Conservation (phyloP, 1,140 invertebrate species). For the Caenorhabditis tropicalis region DNA sequence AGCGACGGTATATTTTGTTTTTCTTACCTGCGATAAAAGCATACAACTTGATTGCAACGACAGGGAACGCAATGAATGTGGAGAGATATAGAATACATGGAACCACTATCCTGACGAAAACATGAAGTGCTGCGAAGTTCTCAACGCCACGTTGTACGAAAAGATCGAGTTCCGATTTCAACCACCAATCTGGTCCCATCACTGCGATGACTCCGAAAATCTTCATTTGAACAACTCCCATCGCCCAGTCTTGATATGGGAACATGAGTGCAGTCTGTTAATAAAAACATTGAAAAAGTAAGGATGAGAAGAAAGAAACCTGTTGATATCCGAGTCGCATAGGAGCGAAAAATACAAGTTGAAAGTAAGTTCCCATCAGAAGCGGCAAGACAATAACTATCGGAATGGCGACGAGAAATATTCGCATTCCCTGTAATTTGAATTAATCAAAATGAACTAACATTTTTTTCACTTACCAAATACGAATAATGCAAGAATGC, state of each 20-base stretch:
- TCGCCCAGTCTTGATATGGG: conserved; percentile 84
- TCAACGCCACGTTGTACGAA: conserved; percentile 88
- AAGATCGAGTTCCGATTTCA: conserved; percentile 87
- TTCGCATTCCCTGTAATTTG: conserved; percentile 1
- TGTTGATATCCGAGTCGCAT: conserved; percentile 89
- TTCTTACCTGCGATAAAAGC: conserved; percentile 61
- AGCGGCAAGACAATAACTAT: conserved; percentile 89
- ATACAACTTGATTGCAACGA: conserved; percentile 50
- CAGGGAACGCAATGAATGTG: conserved; percentile 60
- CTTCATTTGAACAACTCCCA: conserved; percentile 95
- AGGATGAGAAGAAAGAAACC: neutral
- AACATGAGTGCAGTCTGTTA: conserved; percentile 81
- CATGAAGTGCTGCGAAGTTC: conserved; percentile 87
- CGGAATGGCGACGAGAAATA: conserved; percentile 76
- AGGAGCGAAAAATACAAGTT: conserved; percentile 88
- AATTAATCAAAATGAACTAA: neutral
- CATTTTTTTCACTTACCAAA: neutral
- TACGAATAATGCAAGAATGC: neutral
- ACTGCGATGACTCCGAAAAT: conserved; percentile 94
- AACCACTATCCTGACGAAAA: conserved; percentile 84
- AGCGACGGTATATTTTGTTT: too few relatives aligned
- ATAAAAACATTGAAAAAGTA: neutral
- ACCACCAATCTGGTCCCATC: conserved; percentile 95
- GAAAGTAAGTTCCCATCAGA: conserved; percentile 79
- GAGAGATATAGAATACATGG: conserved; percentile 80